These are phyloP conservation scores for Criorhina ranunculi DNA, from an alignment of 2,888 invertebrate species.

Conservation along the genomic window DNA sequence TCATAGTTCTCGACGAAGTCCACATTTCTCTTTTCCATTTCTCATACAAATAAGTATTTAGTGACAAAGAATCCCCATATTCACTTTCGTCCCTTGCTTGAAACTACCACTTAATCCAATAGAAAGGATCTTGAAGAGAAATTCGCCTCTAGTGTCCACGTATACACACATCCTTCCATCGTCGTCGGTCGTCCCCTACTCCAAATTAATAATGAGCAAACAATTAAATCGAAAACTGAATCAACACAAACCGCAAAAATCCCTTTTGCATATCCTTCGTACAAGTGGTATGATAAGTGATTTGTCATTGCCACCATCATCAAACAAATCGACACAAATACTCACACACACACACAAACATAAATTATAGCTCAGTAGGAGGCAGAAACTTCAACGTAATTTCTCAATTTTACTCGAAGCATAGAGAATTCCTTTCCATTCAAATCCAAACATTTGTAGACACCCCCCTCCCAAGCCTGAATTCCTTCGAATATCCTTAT, in stretches of 20 bases:
- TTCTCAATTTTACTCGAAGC: constrained; percentile 60
- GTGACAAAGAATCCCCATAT: constrained; percentile 35
- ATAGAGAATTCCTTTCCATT: constrained; percentile 18
- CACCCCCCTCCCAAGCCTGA: background rate
- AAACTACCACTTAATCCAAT: background rate
- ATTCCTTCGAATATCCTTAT: constrained; percentile 33
- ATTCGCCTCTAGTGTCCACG: background rate
- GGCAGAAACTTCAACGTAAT: constrained; percentile 42
- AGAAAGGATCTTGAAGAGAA: too few relatives aligned
- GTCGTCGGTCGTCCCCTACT: background rate
- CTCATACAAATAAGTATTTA: constrained; percentile 3
- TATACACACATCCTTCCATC: background rate
- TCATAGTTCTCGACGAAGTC: too few relatives aligned
- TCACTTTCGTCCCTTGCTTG: constrained; percentile 3
- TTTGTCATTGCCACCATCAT: constrained; percentile 56
- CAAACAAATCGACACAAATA: background rate
- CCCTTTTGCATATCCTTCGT: constrained; percentile 24
- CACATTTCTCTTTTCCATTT: background rate
- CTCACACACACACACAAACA: background rate
- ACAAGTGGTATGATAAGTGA: constrained; percentile 47
- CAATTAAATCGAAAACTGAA: constrained; percentile 71
- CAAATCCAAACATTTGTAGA: constrained; percentile 39
- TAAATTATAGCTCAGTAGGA: constrained; percentile 12
- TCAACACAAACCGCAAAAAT: constrained; percentile 60
- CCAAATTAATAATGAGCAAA: constrained; percentile 62